These are phyloP conservation scores for Paracentrotus lividus DNA, from an alignment of 53 echinoderm and acorn worm genomes.

Conservation along the genomic window DNA sequence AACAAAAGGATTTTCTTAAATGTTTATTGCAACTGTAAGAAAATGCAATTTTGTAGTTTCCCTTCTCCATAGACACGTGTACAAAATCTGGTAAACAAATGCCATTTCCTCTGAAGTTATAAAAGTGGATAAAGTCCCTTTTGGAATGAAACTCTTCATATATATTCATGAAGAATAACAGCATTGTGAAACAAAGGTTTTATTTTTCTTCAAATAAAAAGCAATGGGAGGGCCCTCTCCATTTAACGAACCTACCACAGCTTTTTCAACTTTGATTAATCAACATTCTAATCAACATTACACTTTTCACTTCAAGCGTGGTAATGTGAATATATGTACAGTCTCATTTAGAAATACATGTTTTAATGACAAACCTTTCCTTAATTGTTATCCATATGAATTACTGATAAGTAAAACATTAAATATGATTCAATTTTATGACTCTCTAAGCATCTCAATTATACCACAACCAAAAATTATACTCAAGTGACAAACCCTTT, in stretches of 20 bases:
- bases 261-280: conserved; percentile 54
- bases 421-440: background rate
- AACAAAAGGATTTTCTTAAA: too few species aligned
- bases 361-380: conserved; percentile 8
- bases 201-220: conserved; percentile 65
- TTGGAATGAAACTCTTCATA: background rate
- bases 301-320: conserved; percentile 51
- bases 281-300: conserved; percentile 27
- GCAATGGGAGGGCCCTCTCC: conserved; percentile 74
- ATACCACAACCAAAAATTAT: background rate
- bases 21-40: too few species aligned
- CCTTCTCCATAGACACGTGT: too few species aligned
- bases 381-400: background rate
- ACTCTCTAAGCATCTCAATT: background rate
- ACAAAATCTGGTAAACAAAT: too few species aligned
- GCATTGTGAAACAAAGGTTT: conserved; percentile 68
- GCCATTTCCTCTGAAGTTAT: too few species aligned
- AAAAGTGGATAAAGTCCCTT: too few species aligned
- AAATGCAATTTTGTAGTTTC: too few species aligned
- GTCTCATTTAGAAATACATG: conserved; percentile 42
- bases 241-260: conserved; percentile 62
- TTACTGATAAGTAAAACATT: background rate
- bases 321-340: conserved; percentile 67
- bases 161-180: background rate
- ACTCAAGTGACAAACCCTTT: background rate